Evolutionary conservation across 2,797 vertebrate species (phyloP).

Genomic region (Tympanoctomys barrerae): DNA sequence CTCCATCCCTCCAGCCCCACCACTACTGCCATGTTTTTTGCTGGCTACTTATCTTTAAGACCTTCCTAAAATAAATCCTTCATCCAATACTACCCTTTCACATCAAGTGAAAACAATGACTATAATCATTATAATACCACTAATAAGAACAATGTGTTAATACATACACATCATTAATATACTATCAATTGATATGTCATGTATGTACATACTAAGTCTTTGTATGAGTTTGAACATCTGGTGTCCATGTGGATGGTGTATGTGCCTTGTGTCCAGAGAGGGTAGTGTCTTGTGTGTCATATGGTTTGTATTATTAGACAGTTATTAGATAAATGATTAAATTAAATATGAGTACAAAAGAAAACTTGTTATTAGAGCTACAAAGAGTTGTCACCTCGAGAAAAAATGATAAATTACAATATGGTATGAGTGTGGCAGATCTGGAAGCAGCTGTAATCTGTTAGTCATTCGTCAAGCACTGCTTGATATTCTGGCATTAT

Average conservation of each 20-base stretch:
- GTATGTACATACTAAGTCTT: background rate
- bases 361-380: background rate
- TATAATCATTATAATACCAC: background rate
- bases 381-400: conserved; percentile 3
- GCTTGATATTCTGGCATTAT: background rate
- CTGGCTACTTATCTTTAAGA: background rate
- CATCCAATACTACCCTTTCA: background rate
- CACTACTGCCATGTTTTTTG: background rate
- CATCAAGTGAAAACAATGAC: background rate
- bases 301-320: background rate
- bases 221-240: background rate
- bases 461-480: conserved; percentile 38
- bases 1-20: background rate
- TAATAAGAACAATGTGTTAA: background rate
- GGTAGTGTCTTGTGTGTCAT: background rate
- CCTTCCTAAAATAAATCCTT: background rate
- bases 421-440: background rate
- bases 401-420: conserved; percentile 18
- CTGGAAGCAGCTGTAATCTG: background rate
- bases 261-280: background rate
- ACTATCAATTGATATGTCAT: background rate
- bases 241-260: background rate
- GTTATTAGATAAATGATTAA: conserved; percentile 37
- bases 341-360: conserved; percentile 13
- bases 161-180: background rate